Percentiles rank a stretch among this genome's conserved stretches.
These are phyloP conservation scores for Uria aalge DNA, from an alignment of 2,113 vertebrate species.

Conservation along the genomic window DNA sequence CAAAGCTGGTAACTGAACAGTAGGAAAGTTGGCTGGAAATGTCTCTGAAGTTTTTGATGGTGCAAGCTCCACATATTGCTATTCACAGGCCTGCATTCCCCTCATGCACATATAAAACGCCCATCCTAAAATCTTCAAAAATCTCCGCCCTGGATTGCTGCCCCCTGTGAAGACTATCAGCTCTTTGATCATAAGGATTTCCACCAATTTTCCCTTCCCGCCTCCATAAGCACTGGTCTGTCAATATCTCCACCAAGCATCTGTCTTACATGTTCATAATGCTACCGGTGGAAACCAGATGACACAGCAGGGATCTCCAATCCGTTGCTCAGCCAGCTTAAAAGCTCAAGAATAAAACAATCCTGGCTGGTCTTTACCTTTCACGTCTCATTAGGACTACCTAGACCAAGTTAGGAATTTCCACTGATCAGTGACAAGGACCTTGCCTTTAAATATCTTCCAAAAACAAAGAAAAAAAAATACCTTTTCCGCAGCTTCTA, in stretches of 20 bases:
- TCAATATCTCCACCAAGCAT: not conserved
- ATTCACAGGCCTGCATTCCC: not conserved
- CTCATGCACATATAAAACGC: fast-evolving
- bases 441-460: not conserved
- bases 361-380: not conserved
- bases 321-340: not conserved
- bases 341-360: not conserved
- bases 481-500: conserved; percentile 96
- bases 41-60: not conserved
- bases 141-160: not conserved
- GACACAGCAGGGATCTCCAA: not conserved
- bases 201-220: not conserved
- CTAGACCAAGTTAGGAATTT: not conserved
- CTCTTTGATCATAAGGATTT: not conserved
- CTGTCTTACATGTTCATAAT: not conserved
- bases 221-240: fast-evolving
- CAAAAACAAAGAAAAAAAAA: not conserved
- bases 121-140: not conserved
- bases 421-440: not conserved
- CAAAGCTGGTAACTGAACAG: fast-evolving
- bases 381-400: not conserved
- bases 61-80: not conserved
- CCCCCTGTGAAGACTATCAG: not conserved
- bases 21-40: not conserved
- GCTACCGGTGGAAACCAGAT: not conserved